These are phyloP conservation scores for Agrochola circellaris DNA, from an alignment of 2,888 invertebrate genomes.

Conservation along the genomic window DNA sequence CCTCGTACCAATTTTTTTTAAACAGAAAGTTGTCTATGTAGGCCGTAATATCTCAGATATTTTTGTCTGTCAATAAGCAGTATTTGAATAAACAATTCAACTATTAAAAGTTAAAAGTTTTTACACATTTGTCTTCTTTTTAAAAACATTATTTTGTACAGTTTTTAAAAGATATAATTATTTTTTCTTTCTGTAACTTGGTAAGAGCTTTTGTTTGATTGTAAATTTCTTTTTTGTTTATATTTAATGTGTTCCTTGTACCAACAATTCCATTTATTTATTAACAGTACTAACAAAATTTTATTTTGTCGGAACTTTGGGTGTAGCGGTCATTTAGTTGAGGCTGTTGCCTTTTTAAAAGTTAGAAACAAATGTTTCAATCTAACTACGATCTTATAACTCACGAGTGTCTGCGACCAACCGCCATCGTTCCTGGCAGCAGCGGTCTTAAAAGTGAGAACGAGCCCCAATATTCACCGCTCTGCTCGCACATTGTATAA, in stretches of 20 bases:
- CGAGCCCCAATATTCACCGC: background rate
- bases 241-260: constrained; percentile 42
- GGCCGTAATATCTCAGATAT: constrained; percentile 14
- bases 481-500: background rate
- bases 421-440: background rate
- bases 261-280: constrained; percentile 49
- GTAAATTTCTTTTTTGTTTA: constrained; percentile 33
- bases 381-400: background rate
- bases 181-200: constrained; percentile 39
- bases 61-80: constrained; percentile 27
- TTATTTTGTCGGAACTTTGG: constrained; percentile 28
- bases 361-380: background rate
- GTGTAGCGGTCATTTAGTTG: constrained; percentile 11
- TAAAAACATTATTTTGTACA: constrained; percentile 30
- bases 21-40: constrained; percentile 48
- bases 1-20: constrained; percentile 54
- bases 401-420: background rate
- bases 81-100: constrained; percentile 13
- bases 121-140: constrained; percentile 21
- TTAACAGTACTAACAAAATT: constrained; percentile 53
- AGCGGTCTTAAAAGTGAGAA: background rate
- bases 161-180: constrained; percentile 45
- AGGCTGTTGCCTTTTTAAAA: background rate
- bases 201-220: constrained; percentile 50
- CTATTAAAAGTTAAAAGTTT: constrained; percentile 18